Percentiles rank a stretch among this genome's conserved stretches.
Evolutionary conservation across 2,888 invertebrate species (phyloP).

Genomic region (Drosophila pegasa): DNA sequence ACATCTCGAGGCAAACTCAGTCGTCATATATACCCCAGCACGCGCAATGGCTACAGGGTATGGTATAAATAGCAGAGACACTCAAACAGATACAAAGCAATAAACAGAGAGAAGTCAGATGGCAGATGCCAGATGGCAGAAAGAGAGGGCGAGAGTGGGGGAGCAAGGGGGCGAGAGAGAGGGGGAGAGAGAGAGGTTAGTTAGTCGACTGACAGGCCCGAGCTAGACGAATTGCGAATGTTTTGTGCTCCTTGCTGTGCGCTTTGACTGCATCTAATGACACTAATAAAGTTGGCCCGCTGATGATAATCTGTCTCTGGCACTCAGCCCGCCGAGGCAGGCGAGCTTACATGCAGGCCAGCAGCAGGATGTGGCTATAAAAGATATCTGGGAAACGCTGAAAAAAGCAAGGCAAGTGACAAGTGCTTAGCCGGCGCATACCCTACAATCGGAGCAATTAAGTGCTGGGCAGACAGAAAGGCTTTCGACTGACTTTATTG

Average conservation of each 20-base stretch:
- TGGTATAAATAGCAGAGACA: constrained; percentile 27
- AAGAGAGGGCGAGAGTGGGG: constrained; percentile 5
- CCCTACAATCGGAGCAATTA: constrained; percentile 6
- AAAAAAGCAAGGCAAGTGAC: constrained; percentile 1
- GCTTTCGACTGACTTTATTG: not conserved
- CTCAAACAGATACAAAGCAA: constrained; percentile 40
- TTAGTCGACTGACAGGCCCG: constrained; percentile 10
- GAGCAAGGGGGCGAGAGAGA: not conserved
- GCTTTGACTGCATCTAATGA: constrained; percentile 77
- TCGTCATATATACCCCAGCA: not conserved
- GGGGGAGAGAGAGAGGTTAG: not conserved
- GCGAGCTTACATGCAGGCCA: constrained; percentile 11
- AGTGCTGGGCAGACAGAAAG: not conserved
- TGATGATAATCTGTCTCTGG: constrained; percentile 77
- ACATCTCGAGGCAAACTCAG: too few species aligned
- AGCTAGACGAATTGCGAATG: constrained; percentile 41
- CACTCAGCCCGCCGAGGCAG: constrained; percentile 35
- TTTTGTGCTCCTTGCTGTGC: constrained; percentile 62
- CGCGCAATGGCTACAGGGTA: not conserved
- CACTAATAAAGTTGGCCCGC: constrained; percentile 75
- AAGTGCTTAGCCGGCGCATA: constrained; percentile 4
- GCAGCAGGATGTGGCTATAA: constrained; percentile 59
- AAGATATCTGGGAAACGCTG: constrained; percentile 43
- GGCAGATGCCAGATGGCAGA: constrained; percentile 6
- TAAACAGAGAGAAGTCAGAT: constrained; percentile 13